A percentile compares a stretch with the other conserved stretches of the same genome.
These are phyloP conservation scores for Drosophila triauraria DNA, from an alignment of 1,140 invertebrate genomes.

Conservation along the genomic window DNA sequence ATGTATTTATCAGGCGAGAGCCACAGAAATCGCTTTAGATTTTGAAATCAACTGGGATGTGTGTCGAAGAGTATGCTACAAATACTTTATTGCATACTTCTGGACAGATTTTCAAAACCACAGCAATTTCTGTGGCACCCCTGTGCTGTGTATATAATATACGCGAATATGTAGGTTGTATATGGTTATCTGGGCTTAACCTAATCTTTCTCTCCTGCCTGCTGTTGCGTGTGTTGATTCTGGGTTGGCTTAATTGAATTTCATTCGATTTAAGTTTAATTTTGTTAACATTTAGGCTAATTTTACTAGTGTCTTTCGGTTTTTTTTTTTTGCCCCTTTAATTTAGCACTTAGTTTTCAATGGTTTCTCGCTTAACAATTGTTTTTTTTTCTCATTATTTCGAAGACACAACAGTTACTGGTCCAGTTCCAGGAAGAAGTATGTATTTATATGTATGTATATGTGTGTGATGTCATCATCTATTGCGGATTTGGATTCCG, in stretches of 20 bases:
- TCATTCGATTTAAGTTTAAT: constrained; percentile 58
- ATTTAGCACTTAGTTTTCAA: constrained; percentile 82
- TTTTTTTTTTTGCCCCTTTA: constrained; percentile 31
- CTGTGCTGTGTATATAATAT: constrained; percentile 21
- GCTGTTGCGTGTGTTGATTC: constrained; percentile 25
- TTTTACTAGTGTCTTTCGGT: constrained; percentile 66
- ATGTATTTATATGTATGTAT: constrained; percentile 61
- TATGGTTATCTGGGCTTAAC: constrained; percentile 46
- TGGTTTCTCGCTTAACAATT: constrained; percentile 63
- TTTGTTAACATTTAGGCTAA: constrained; percentile 62
- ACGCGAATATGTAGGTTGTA: constrained; percentile 32
- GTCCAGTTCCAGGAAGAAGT: constrained; percentile 85
- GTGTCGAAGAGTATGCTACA: background rate
- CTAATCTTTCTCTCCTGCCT: constrained; percentile 17
- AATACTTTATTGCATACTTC: background rate
- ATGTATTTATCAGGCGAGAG: constrained; percentile 5
- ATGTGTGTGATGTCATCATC: constrained; percentile 30
- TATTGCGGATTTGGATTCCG: constrained; percentile 20
- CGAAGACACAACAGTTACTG: constrained; percentile 85
- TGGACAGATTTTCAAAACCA: background rate
- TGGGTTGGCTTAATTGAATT: constrained; percentile 64
- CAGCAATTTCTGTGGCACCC: background rate
- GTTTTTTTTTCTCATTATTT: constrained; percentile 46
- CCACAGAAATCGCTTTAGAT: background rate
- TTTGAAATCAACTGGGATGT: background rate